Conservation (phyloP, 2,113 vertebrate genomes). For the Triplophysa tibetana region DNA sequence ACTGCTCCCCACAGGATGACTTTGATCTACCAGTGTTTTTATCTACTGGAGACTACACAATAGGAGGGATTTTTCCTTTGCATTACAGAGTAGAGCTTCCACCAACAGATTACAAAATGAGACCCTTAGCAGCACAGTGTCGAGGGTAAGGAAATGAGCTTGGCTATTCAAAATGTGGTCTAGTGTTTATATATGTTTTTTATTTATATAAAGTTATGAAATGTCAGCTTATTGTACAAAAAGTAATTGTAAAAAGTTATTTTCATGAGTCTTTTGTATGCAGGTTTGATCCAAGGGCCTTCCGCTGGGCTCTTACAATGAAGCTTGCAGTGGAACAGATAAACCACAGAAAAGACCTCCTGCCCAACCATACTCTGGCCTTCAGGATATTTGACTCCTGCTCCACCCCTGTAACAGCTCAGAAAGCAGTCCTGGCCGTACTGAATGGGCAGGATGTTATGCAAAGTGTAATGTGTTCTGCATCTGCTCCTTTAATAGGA, state of each 20-base stretch:
- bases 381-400: conserved; percentile 78
- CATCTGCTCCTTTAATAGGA: conserved; percentile 64
- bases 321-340: conserved; percentile 74
- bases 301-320: conserved; percentile 76
- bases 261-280: background rate
- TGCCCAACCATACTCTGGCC: conserved; percentile 69
- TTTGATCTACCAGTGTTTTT: conserved; percentile 59
- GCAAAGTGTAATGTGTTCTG: conserved; percentile 55
- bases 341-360: conserved; percentile 64
- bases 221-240: background rate
- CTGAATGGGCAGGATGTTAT: conserved; percentile 63
- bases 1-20: conserved; percentile 52
- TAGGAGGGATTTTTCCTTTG: conserved; percentile 69
- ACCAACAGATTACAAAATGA: conserved; percentile 62
- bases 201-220: background rate
- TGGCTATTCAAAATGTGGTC: background rate
- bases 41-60: conserved; percentile 60
- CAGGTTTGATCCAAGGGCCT: conserved; percentile 74
- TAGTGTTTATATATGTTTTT: background rate
- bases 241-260: background rate
- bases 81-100: conserved; percentile 70
- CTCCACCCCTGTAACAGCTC: conserved; percentile 69
- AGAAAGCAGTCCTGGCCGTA: conserved; percentile 68
- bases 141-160: conserved; percentile 63
- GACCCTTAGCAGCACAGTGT: conserved; percentile 66